A percentile compares a stretch with the other conserved stretches of the same genome.
Conservation (phyloP, 1,140 invertebrate genomes). For the Agraylea sexmaculata region DNA sequence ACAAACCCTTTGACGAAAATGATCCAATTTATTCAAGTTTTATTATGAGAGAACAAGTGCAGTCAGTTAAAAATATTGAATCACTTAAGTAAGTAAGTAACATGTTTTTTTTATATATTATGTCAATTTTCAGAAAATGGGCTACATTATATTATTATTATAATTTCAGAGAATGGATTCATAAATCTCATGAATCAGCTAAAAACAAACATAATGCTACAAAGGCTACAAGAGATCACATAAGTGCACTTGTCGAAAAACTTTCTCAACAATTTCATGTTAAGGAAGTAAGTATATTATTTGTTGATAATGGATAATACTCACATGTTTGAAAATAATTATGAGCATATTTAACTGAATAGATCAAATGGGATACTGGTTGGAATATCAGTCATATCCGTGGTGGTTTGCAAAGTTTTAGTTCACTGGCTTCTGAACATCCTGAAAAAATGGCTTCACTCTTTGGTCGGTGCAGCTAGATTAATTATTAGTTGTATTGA, state of each 20-base stretch:
- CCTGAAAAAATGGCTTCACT: slow-evolving; percentile 52
- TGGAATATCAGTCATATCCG: slow-evolving; percentile 81
- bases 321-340: not conserved
- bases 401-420: slow-evolving; percentile 68
- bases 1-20: slow-evolving; percentile 18
- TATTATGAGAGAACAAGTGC: slow-evolving; percentile 30
- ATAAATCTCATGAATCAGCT: slow-evolving; percentile 48
- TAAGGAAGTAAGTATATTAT: slow-evolving; percentile 33
- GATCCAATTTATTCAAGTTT: slow-evolving; percentile 17
- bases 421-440: slow-evolving; percentile 58
- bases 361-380: slow-evolving; percentile 58
- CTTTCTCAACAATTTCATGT: slow-evolving; percentile 43
- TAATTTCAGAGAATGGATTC: slow-evolving; percentile 45
- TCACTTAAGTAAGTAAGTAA: slow-evolving; percentile 30
- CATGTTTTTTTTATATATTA: slow-evolving; percentile 1
- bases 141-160: not conserved
- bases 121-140: not conserved
- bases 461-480: too few species aligned
- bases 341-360: slow-evolving; percentile 5
- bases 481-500: too few species aligned
- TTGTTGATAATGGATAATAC: not conserved
- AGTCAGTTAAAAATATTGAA: slow-evolving; percentile 34
- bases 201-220: slow-evolving; percentile 44
- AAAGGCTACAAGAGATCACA: slow-evolving; percentile 50
- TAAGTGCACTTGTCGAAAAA: slow-evolving; percentile 41